Conservation (phyloP, 2,888 invertebrate species). For the Ophion ellenae region DNA sequence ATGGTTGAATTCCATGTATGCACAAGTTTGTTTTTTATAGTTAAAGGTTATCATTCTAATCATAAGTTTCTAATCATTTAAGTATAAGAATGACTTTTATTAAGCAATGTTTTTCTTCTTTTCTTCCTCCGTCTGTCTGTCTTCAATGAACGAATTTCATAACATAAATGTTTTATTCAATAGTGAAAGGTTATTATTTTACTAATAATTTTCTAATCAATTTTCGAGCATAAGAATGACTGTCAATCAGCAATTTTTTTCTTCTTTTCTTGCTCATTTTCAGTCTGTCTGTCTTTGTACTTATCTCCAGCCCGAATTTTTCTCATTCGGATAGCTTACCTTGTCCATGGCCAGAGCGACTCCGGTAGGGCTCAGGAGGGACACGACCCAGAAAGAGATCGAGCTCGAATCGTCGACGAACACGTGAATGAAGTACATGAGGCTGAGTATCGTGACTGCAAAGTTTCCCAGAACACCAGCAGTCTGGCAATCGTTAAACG, state of each 20-base stretch:
- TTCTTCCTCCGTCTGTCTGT: background rate
- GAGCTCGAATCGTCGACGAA: slow-evolving; percentile 89
- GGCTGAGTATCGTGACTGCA: slow-evolving; percentile 90
- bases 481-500: slow-evolving; percentile 85
- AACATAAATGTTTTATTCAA: no score
- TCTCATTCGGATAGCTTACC: slow-evolving; percentile 83
- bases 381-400: slow-evolving; percentile 90
- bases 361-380: slow-evolving; percentile 92
- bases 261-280: background rate
- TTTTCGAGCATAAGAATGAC: no score
- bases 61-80: no score
- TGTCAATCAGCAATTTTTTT: background rate
- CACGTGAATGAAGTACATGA: slow-evolving; percentile 92
- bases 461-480: slow-evolving; percentile 93
- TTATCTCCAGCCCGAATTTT: background rate
- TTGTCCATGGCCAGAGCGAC: slow-evolving; percentile 94
- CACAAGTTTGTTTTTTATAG: no score
- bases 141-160: no score
- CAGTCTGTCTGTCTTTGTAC: background rate
- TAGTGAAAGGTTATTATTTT: no score
- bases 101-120: no score
- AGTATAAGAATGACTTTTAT: no score
- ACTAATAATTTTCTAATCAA: no score
- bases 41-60: no score
- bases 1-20: no score